Evolutionary conservation across 2,888 invertebrate species (phyloP).

Genomic region (Spodoptera exigua): DNA sequence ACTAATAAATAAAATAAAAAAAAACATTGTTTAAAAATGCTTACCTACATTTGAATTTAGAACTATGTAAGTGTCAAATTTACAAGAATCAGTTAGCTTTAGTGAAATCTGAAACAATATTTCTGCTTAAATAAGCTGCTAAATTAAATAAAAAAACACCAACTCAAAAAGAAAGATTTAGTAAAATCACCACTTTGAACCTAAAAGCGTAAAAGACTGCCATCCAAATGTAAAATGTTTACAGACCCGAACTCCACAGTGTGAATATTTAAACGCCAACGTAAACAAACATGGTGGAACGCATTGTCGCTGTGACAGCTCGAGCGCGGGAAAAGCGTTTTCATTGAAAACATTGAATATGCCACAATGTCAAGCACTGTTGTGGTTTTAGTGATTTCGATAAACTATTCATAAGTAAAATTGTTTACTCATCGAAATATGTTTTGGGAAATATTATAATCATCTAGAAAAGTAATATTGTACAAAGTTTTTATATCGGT

Average conservation of each 20-base stretch:
- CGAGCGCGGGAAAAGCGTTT: conserved; percentile 31
- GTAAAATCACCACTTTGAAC: background rate
- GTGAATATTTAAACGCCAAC: conserved; percentile 15
- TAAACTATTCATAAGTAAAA: conserved; percentile 33
- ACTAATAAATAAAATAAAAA: too few relatives aligned
- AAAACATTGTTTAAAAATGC: too few relatives aligned
- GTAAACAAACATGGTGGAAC: conserved; percentile 13
- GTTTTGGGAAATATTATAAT: conserved; percentile 5
- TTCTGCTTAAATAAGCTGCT: background rate
- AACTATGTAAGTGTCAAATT: too few relatives aligned
- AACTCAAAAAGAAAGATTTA: background rate
- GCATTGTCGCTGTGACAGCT: conserved; percentile 15
- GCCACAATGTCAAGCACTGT: conserved; percentile 1
- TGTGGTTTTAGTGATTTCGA: conserved; percentile 23
- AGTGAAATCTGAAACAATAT: background rate
- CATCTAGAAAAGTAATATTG: background rate
- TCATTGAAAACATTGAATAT: conserved; percentile 31
- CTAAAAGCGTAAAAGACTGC: conserved; percentile 1
- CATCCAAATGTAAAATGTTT: background rate
- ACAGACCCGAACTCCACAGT: background rate
- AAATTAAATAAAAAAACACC: background rate
- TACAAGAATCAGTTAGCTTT: too few relatives aligned
- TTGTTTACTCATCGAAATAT: background rate
- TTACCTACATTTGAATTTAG: too few relatives aligned
- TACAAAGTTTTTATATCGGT: too few relatives aligned